Base-by-base conservation (phyloP, 2,113 vertebrate species). In the Agapornis roseicollis region DNA sequence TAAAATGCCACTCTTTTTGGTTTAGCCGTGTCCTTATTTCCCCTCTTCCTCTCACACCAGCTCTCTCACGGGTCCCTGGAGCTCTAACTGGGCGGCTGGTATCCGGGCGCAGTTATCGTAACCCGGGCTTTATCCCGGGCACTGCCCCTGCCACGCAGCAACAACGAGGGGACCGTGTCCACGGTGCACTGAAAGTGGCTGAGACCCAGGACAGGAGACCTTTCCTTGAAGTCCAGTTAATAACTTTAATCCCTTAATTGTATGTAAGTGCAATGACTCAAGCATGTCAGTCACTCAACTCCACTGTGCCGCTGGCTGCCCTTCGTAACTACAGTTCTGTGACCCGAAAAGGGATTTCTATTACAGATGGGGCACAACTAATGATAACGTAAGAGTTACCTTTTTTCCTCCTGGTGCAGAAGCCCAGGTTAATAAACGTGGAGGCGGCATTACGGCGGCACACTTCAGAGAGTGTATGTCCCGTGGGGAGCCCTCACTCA, bases 51-150 rank as follows among this genome's bases (percentile, higher is more conserved):
- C 42, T 25, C 5, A 16, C 4, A 10, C 11, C 44, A 3, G 3
- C 8, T 28, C 33, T 70, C 29, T 1, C 37, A 5, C 1, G 11
- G 16, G 46, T 15, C 9, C 27, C 12, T 9, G 64, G 41, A 33
- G 50, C 55, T 15, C 2, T 4, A 22, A 18, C 10, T 2, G 4
- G 58, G 68, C 44, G 58, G 81, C 55, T 33, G 60, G 73, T 10
- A 13, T 3, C 42, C 3, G 25, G n/a, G 3, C 3, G 4, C 41
- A 4, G 37, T 10, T 24, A 7, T 1, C 23, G 0, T 1, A 11
- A 17, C 9, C 37, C 1, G 15, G 29, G 22, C 27, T 28, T 22
- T 22, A 9, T 24, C 18, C 8, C 8, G 1, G 20, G 29, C 39
- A 4, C 52, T 20, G 1, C 52, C 68, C 35, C 42, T 13, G 6